Evolutionary conservation across 2,113 vertebrate species (phyloP).

Genomic region (Megaptera novaeangliae): DNA sequence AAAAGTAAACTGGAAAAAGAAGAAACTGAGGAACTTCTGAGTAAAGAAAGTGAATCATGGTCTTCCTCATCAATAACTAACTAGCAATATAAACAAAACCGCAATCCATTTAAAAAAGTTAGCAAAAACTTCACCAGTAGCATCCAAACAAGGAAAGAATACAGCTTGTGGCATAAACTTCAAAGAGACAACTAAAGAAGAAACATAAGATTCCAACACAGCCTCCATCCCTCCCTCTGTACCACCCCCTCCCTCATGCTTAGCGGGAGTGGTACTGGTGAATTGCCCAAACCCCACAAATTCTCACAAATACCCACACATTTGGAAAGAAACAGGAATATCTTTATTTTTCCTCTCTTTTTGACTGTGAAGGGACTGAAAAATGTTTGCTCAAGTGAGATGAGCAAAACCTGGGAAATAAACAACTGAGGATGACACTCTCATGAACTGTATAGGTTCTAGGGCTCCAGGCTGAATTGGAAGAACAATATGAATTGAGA

Average conservation of each 20-base stretch:
- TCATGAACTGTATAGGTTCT: not conserved
- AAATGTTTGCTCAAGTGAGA: not conserved
- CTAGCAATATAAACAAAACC: not conserved
- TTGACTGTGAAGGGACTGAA: not conserved
- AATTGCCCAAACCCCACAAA: not conserved
- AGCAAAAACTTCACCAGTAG: not conserved
- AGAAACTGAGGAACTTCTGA: not conserved
- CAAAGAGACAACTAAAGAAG: not conserved
- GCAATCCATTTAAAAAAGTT: not conserved
- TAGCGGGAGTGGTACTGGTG: not conserved
- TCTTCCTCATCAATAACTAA: not conserved
- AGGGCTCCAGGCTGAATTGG: not conserved
- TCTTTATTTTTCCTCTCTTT: not conserved
- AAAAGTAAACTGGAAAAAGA: not conserved
- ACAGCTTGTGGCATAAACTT: not conserved
- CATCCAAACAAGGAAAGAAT: not conserved
- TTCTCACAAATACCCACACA: conserved; percentile 8
- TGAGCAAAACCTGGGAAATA: not conserved
- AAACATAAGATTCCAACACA: not conserved
- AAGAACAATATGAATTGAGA: not conserved
- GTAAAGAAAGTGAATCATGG: not conserved
- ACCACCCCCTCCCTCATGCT: not conserved
- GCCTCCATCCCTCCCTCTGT: not conserved
- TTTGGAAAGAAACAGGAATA: not conserved
- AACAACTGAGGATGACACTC: not conserved